Evolutionary conservation across 2,888 invertebrate genomes (phyloP), one percentile per base, ranked within the genome.

Genomic region (Hydroisotoma schaefferi): DNA sequence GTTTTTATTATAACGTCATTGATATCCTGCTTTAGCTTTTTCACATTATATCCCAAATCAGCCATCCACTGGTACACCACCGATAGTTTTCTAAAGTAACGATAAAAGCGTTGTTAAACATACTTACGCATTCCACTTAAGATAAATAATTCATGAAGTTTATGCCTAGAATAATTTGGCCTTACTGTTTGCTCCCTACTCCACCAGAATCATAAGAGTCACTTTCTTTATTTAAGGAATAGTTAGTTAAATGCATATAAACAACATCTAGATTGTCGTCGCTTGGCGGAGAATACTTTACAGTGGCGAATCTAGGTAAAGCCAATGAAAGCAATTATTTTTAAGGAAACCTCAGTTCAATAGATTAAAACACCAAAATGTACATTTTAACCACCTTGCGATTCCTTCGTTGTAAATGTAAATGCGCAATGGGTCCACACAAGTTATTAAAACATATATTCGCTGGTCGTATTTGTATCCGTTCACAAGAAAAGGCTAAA

Each of bases 161-260:
- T 8, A 33, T 10, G 15, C 8, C 8, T 10, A 33, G 15, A 33
- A 33, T 15, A 33, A 33, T 10, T 33, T 33, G 33, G 15, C 15
- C 15, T 10, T 33, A 88, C 83, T 94, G 83, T 79, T 94, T 94
- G 75, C 92, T 94, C 22, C 94, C 94, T 75, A 90, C 88, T 0
- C 86, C 86, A 75, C 93, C 90, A 40, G 89, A 85, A 18, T 53
- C 53, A 75, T 90, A 94, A 59, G 88, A 88, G 23, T 88, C 83
- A 75, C 89, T 92, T 75, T 90, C 88, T 76, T 91, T 94, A 76
- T 94, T 94, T 23, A 94, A 85, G 0, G 94, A 90, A 76, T 94
- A 94, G 78, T 94, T 94, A 8, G 94, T 94, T 62, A 94, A 79
- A 76, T 94, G 94, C 94, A 94, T 94, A 75, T 87, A 94, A 20